A percentile compares a stretch with the other conserved stretches of the same genome.
Conservation (phyloP, 2,888 invertebrate species). For the Myopa tessellatipennis region DNA sequence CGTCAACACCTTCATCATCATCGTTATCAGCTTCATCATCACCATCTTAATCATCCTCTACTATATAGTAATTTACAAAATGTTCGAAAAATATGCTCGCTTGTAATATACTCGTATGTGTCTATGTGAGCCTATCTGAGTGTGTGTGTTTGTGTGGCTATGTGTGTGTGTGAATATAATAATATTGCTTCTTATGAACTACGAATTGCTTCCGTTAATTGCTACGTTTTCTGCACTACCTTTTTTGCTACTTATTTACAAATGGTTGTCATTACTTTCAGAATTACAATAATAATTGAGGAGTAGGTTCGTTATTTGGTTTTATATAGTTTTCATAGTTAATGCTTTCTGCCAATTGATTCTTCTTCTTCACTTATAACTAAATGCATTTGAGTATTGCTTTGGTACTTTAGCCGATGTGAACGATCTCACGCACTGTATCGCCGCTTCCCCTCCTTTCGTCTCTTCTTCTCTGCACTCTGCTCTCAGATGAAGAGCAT, state of each 20-base stretch:
- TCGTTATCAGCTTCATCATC: not conserved
- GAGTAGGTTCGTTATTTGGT: conserved; percentile 50
- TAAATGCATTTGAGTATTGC: conserved; percentile 65
- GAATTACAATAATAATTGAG: conserved; percentile 47
- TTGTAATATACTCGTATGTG: conserved; percentile 9
- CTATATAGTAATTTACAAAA: conserved; percentile 51
- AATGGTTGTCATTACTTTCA: conserved; percentile 13
- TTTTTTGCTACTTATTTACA: conserved; percentile 28
- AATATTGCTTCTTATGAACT: conserved; percentile 36
- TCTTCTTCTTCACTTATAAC: not conserved
- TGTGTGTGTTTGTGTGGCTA: not conserved
- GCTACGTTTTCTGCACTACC: not conserved
- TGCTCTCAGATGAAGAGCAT: not conserved
- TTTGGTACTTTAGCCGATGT: conserved; percentile 69
- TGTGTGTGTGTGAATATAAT: conserved; percentile 8
- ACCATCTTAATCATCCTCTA: not conserved
- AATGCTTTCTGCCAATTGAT: not conserved
- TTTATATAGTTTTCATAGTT: conserved; percentile 18
- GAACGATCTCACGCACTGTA: not conserved
- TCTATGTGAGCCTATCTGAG: conserved; percentile 20
- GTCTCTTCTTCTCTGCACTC: not conserved
- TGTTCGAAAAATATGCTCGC: conserved; percentile 49
- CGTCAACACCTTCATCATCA: too few species aligned
- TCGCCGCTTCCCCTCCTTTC: conserved; percentile 29
- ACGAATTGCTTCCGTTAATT: conserved; percentile 13